These are phyloP conservation scores for Chinchilla lanigera DNA, from an alignment of 2,113 vertebrate species.

Conservation along the genomic window DNA sequence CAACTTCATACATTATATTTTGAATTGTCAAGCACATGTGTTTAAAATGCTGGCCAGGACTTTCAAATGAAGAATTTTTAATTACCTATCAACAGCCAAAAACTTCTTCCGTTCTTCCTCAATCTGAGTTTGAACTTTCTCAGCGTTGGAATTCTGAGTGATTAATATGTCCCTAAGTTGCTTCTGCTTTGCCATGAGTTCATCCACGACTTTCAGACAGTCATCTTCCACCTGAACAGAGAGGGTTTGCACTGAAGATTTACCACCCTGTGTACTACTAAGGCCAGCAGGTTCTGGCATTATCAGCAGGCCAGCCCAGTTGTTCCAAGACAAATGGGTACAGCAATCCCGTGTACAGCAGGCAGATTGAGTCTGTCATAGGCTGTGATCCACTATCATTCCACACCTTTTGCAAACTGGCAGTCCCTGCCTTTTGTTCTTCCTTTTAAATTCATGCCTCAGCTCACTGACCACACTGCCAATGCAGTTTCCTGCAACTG, in stretches of 20 bases:
- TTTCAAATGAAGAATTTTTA: background rate
- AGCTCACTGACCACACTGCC: background rate
- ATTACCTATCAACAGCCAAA: slow-evolving; percentile 90
- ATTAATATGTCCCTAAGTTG: slow-evolving; percentile 86
- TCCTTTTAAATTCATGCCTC: background rate
- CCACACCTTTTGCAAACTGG: background rate
- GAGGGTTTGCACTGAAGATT: background rate
- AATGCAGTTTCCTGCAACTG: background rate
- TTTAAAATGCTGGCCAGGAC: background rate
- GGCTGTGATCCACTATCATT: background rate
- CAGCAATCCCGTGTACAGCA: background rate
- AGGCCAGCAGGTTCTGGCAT: background rate
- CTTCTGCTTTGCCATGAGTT: slow-evolving; percentile 84
- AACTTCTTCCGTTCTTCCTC: slow-evolving; percentile 88
- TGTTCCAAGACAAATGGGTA: background rate
- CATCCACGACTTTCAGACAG: slow-evolving; percentile 87
- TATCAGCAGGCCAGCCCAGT: background rate
- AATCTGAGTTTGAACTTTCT: slow-evolving; percentile 87
- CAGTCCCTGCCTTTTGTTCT: background rate
- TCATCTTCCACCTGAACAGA: slow-evolving; percentile 83
- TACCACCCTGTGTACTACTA: background rate
- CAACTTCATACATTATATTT: background rate
- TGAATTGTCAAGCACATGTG: background rate
- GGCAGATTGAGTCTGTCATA: rapidly evolving
- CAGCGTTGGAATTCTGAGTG: slow-evolving; percentile 86